phyloP scores from a whole-genome alignment of 2,888 invertebrate species.

The Eristalis pertinax region DNA sequence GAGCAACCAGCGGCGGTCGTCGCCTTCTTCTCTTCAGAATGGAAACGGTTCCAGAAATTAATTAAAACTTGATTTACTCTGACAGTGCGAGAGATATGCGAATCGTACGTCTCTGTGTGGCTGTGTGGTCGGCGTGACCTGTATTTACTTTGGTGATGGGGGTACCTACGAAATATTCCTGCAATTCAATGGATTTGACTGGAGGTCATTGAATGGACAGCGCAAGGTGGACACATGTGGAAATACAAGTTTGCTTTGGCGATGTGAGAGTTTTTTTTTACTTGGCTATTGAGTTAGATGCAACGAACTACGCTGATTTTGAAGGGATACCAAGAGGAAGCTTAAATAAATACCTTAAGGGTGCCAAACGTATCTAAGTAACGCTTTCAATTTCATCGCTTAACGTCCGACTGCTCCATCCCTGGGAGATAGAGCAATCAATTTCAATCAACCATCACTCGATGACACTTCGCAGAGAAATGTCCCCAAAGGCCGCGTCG shows the following conservation, averaged over 20 bases:
- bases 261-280: neutral
- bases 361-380: neutral
- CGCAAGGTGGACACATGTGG: no score
- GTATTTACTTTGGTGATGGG: neutral
- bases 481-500: constrained; percentile 31
- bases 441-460: constrained; percentile 50
- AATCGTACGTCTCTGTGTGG: neutral
- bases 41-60: constrained; percentile 41
- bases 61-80: constrained; percentile 53
- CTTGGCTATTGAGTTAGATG: neutral
- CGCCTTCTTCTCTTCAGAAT: constrained; percentile 44
- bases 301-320: neutral
- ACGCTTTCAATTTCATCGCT: neutral
- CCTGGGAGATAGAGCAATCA: constrained; percentile 9
- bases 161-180: neutral
- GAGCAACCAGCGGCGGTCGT: constrained; percentile 15
- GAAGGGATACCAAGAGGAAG: no score
- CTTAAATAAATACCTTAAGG: no score
- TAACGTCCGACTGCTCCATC: neutral
- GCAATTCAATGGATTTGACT: neutral
- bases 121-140: neutral
- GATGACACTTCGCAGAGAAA: constrained; percentile 29
- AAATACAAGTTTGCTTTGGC: neutral
- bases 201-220: neutral
- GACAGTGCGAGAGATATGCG: constrained; percentile 24